phyloP scores from a whole-genome alignment of 2,888 invertebrate genomes.

The Lypha dubia region DNA sequence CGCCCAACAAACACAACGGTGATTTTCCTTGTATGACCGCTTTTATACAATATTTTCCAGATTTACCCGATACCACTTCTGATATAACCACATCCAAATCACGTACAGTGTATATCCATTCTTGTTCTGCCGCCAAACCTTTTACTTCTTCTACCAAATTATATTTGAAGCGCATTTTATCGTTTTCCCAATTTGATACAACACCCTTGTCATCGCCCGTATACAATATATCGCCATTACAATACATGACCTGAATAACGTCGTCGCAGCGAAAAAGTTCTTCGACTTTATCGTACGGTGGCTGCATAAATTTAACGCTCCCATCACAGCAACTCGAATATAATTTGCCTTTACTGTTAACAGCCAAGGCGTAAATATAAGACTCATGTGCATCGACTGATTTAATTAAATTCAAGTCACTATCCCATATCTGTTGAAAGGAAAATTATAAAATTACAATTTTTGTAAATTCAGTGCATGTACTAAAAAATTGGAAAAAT shows the following conservation, averaged over 20 bases:
- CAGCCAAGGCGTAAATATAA: slow-evolving; percentile 81
- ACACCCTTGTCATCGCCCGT: slow-evolving; percentile 83
- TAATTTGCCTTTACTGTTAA: slow-evolving; percentile 80
- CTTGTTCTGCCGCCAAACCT: slow-evolving; percentile 80
- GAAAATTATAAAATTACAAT: slow-evolving; percentile 5
- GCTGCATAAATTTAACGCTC: slow-evolving; percentile 79
- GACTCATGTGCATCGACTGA: slow-evolving; percentile 80
- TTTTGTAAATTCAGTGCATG: too few relatives aligned
- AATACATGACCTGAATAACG: slow-evolving; percentile 81
- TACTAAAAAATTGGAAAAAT: too few relatives aligned
- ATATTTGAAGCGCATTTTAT: slow-evolving; percentile 82
- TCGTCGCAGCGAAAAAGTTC: slow-evolving; percentile 80
- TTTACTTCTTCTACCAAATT: slow-evolving; percentile 83
- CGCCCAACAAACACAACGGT: slow-evolving; percentile 81
- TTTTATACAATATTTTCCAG: slow-evolving; percentile 82
- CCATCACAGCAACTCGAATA: slow-evolving; percentile 83
- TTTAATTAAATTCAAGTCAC: slow-evolving; percentile 78
- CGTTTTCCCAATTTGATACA: slow-evolving; percentile 82
- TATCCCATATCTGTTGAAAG: slow-evolving; percentile 81
- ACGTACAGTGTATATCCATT: slow-evolving; percentile 81
- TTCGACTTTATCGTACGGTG: slow-evolving; percentile 79
- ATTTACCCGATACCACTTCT: slow-evolving; percentile 78
- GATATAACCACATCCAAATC: slow-evolving; percentile 82
- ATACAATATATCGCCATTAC: slow-evolving; percentile 79
- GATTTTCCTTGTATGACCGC: slow-evolving; percentile 81